Conservation (phyloP, 2,797 vertebrate species). For the Tapirus indicus region DNA sequence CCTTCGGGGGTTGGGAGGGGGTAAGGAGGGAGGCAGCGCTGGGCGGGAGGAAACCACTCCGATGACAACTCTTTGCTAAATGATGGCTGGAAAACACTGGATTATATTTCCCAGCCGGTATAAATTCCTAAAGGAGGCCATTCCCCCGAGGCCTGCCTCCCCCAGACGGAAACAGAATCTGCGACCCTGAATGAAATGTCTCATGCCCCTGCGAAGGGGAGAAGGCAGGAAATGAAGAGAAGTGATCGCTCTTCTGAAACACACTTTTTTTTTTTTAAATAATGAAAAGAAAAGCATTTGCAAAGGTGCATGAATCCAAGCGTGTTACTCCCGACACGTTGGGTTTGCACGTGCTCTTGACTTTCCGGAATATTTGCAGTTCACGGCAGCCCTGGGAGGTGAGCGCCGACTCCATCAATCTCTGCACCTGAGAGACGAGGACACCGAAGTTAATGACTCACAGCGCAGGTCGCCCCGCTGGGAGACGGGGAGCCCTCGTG, state of each 20-base stretch:
- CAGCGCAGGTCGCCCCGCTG: not conserved
- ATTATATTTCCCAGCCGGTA: slow-evolving; percentile 72
- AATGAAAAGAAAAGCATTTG: slow-evolving; percentile 59
- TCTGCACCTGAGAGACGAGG: not conserved
- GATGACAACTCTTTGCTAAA: slow-evolving; percentile 76
- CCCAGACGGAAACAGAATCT: slow-evolving; percentile 69
- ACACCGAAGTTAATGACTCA: not conserved
- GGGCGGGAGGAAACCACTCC: slow-evolving; percentile 35
- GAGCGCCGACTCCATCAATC: not conserved
- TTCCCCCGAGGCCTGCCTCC: not conserved
- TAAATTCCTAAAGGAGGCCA: slow-evolving; percentile 67
- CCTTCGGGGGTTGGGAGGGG: slow-evolving; percentile 45
- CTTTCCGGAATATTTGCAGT: not conserved
- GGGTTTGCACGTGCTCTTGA: not conserved
- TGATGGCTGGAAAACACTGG: slow-evolving; percentile 76
- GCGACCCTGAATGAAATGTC: slow-evolving; percentile 63
- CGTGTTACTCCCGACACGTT: not conserved
- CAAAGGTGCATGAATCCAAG: slow-evolving; percentile 7
- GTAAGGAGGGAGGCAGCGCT: not conserved
- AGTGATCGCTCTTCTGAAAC: slow-evolving; percentile 60
- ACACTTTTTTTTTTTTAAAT: not conserved
- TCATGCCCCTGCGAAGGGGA: slow-evolving; percentile 3
- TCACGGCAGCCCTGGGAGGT: not conserved
- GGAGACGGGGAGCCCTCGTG: not conserved
- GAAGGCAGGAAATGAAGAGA: slow-evolving; percentile 74